A percentile compares a stretch with the other conserved stretches of the same genome.
phyloP scores from a whole-genome alignment of 2,113 vertebrate genomes.

The Echinops telfairi region DNA sequence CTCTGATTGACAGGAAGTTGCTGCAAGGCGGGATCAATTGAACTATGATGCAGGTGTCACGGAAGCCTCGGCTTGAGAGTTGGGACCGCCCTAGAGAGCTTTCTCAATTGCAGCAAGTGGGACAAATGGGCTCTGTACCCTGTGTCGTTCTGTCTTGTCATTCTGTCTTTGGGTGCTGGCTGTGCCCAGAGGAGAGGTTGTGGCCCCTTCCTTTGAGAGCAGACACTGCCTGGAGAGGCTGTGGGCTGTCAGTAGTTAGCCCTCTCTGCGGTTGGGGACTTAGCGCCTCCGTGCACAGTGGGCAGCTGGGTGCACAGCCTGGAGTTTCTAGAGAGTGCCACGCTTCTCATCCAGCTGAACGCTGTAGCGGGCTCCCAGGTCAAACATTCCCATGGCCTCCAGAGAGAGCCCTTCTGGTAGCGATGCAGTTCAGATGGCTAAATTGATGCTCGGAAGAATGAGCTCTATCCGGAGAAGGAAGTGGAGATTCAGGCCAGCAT shows the following conservation, averaged over 20 bases:
- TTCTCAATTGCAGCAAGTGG: background rate
- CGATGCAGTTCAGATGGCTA: slow-evolving; percentile 56
- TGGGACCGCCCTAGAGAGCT: background rate
- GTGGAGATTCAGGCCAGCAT: slow-evolving; percentile 64
- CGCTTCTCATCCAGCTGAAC: slow-evolving; percentile 21
- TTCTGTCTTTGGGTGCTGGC: background rate
- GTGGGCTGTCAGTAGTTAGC: background rate
- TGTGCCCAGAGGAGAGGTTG: background rate
- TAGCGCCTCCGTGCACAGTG: background rate
- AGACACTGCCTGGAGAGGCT: background rate
- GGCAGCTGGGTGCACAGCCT: background rate
- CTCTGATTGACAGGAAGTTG: background rate
- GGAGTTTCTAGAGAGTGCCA: slow-evolving; percentile 14
- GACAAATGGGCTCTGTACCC: no score
- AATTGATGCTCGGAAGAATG: slow-evolving; percentile 72
- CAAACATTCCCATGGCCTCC: slow-evolving; percentile 77
- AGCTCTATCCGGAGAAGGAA: slow-evolving; percentile 70
- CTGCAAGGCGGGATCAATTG: no score
- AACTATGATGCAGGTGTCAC: fast-evolving
- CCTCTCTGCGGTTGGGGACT: background rate
- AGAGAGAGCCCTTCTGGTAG: slow-evolving; percentile 60
- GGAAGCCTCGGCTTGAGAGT: background rate
- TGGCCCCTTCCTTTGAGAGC: background rate
- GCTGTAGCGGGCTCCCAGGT: slow-evolving; percentile 9
- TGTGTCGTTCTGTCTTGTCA: background rate